These are phyloP conservation scores for Lasioglossum morio DNA, from an alignment of 2,888 invertebrate species.

Conservation along the genomic window DNA sequence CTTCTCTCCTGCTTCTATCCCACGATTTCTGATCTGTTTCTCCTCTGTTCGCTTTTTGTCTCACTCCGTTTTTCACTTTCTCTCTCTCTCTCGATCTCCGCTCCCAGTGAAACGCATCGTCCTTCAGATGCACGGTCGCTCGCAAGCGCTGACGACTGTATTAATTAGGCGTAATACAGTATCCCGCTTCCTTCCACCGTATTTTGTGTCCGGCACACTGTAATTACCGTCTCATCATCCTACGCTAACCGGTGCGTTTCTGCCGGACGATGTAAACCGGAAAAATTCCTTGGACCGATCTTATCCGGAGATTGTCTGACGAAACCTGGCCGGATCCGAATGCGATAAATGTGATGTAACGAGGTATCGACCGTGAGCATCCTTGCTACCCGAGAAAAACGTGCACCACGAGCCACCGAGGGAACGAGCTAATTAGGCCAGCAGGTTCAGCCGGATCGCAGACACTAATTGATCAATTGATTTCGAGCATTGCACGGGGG, in stretches of 20 bases:
- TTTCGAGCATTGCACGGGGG: too few species aligned
- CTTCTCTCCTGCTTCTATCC: not conserved
- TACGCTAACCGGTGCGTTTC: not conserved
- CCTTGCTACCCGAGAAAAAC: conserved; percentile 16
- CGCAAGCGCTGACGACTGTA: conserved; percentile 55
- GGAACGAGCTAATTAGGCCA: conserved; percentile 25
- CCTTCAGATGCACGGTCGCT: conserved; percentile 18
- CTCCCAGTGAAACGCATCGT: conserved; percentile 27
- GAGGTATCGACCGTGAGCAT: conserved; percentile 24
- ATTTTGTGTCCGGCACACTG: not conserved
- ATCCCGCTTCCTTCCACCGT: conserved; percentile 36
- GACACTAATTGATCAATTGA: conserved; percentile 14
- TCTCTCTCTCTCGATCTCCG: not conserved
- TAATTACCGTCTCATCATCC: conserved; percentile 33
- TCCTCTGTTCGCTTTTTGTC: not conserved
- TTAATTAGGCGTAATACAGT: conserved; percentile 59
- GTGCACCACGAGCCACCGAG: not conserved
- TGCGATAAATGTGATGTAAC: conserved; percentile 41
- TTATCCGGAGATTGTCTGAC: conserved; percentile 27
- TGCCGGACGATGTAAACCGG: conserved; percentile 12
- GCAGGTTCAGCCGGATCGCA: conserved; percentile 11
- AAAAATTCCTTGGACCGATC: conserved; percentile 28
- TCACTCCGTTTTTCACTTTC: not conserved
- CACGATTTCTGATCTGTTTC: conserved; percentile 20
- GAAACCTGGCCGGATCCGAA: conserved; percentile 1